Evolutionary conservation across 23 tunicate species (phyloP), one percentile per base, ranked within the genome.

Genomic region (Trididemnum clinides): DNA sequence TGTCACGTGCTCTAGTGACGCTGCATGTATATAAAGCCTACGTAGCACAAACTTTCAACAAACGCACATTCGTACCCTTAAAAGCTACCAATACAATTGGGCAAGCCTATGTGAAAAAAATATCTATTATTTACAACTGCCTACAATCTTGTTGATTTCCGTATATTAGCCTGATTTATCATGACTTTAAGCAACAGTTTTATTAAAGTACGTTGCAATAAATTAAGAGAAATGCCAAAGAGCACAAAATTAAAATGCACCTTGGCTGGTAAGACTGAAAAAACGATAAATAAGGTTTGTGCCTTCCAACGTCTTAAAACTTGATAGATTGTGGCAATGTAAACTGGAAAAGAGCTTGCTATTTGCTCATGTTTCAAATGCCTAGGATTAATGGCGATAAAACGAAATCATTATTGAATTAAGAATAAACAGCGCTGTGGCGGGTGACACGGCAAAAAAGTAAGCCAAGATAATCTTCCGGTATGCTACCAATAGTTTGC

Each of bases 321-420:
- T 28, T 66, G 75, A 66, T 66, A 4, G n/a, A 66, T 66, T 66
- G n/a, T 15, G 19, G 12, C 30, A 66, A 66, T 10, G 22, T 23
- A 66, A 66, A 66, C 75, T 7, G 37, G 31, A 32, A 28, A 66
- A 31, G 30, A 66, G 22, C 37, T 28, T 4, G 37, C 7, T 66
- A 66, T 66, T 66, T 66, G 75, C 7, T 6, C 37, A 31, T 4
- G 25, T 59, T 12, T 66, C 75, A 31, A 5, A 28, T 5, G 75
- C 6, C 36, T 19, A 32, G 75, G 75, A 66, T 66, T 28, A 66
- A 66, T 66, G 75, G 37, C 37, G 7, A 31, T 29, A 66, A 31
- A 66, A 32, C 37, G 75, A 31, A 28, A 66, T 66, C 75, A 66
- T 10, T 66, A 66, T 66, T 66, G 75, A 66, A 66, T 66, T 66